Conservation (phyloP, 1,140 invertebrate species). For the Drosophila trapezifrons region DNA sequence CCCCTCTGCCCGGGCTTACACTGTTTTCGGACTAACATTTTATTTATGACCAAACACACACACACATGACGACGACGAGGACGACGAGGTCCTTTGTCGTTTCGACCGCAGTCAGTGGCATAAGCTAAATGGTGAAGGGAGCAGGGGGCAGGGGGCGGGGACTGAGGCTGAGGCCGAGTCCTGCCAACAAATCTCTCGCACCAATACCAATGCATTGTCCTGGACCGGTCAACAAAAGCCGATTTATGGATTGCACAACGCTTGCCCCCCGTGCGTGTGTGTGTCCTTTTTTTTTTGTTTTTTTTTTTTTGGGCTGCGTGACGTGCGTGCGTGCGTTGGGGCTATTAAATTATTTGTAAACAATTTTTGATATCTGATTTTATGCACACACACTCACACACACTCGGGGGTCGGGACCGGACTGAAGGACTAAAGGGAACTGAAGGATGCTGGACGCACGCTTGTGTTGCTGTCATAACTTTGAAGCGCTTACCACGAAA, state of each 20-base stretch:
- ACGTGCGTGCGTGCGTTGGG: conserved; percentile 72
- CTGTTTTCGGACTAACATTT: conserved; percentile 80
- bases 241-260: conserved; percentile 52
- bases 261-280: conserved; percentile 2
- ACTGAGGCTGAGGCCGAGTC: background rate
- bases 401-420: too few species aligned
- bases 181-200: conserved; percentile 48
- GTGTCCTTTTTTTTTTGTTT: conserved; percentile 2
- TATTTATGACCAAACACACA: conserved; percentile 65
- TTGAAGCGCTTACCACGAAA: conserved; percentile 33
- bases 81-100: conserved; percentile 42
- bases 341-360: conserved; percentile 83
- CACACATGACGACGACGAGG: conserved; percentile 26
- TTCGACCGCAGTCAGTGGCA: conserved; percentile 37
- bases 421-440: too few species aligned
- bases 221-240: conserved; percentile 55
- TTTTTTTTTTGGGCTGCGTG: conserved; percentile 35
- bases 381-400: conserved; percentile 61
- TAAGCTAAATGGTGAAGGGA: conserved; percentile 21
- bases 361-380: conserved; percentile 83
- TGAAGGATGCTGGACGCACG: background rate
- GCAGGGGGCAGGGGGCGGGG: background rate
- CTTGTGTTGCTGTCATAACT: conserved; percentile 58
- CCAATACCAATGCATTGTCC: conserved; percentile 56
- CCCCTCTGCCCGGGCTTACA: conserved; percentile 28